phyloP scores from a whole-genome alignment of 2,888 invertebrate genomes.

The Zaprionus bogoriensis region DNA sequence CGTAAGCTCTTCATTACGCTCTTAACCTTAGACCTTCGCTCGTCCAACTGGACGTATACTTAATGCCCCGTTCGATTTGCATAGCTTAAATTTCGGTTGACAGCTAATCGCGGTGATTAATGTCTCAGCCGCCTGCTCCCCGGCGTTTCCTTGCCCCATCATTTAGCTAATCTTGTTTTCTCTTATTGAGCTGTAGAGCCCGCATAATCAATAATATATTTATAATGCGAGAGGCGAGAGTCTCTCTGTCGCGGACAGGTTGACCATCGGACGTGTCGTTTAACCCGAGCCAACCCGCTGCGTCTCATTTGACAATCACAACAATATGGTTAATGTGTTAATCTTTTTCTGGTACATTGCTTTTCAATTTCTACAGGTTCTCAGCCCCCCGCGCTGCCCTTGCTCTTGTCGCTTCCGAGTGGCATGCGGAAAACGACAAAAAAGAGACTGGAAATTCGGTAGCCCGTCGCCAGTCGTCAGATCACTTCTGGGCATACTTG shows the following conservation, averaged over 20 bases:
- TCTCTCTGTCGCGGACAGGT: constrained; percentile 45
- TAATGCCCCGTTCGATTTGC: constrained; percentile 34
- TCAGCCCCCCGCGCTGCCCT: background rate
- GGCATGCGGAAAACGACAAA: constrained; percentile 65
- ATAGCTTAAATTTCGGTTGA: constrained; percentile 43
- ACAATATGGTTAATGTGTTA: constrained; percentile 51
- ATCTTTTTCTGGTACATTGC: constrained; percentile 46
- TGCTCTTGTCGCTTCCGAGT: constrained; percentile 17
- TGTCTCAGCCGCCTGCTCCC: constrained; percentile 20
- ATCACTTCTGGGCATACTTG: constrained; percentile 1
- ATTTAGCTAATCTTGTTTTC: constrained; percentile 20
- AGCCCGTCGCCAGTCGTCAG: constrained; percentile 26
- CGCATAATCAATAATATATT: constrained; percentile 40
- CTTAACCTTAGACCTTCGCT: constrained; percentile 23
- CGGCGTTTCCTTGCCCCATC: background rate
- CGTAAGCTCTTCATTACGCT: constrained; percentile 18
- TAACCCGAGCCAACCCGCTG: constrained; percentile 59
- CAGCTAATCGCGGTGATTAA: constrained; percentile 53
- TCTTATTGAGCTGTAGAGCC: constrained; percentile 30
- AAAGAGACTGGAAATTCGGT: constrained; percentile 32
- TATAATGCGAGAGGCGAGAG: background rate
- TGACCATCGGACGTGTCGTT: constrained; percentile 66
- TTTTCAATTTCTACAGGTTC: constrained; percentile 52
- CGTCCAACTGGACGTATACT: constrained; percentile 36
- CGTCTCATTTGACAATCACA: constrained; percentile 4